Base-by-base conservation (phyloP, 2,888 invertebrate genomes). In the Acleris cristana region DNA sequence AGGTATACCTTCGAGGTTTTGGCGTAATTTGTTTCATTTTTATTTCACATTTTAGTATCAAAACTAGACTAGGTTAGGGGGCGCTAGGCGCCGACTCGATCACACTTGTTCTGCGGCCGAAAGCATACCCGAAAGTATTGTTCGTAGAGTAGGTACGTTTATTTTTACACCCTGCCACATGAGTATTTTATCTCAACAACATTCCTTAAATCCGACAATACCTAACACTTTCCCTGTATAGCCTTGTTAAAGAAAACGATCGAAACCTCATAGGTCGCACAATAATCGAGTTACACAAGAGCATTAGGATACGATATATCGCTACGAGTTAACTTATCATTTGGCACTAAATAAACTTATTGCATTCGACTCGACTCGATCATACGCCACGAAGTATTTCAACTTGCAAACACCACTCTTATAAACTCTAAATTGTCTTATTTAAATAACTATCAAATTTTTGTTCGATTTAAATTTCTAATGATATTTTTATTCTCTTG, bases 331-430 rank as follows among this genome's bases (percentile, higher is more conserved):
- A 92, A 92, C 89, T 92, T 92, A 92, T 92, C 91, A 92, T 92
- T 92, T 92, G 92, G 92, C 92, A 92, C 92, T 92, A 92, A 92
- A 91, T 88, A 91, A 92, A 92, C 90, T 90, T 92, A 92, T 92
- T 91, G 91, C 92, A 90, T 90, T 88, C 90, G 67, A 67, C 57
- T 51, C 64, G 51, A 64, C 67, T 58, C 67, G 90, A 89, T 86
- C 89, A 87, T 90, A 85, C 86, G 84, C 87, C 88, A 85, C 88
- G 85, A 85, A 84, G 79, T 87, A 84, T 84, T 83, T 85, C 84
- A 82, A 86, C 82, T 86, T 84, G 84, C 86, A 85, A 86, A 85
- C 86, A 84, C 76, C 58, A 64, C 57, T 69, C 69, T 70, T 72
- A 82, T 86, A 83, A 76, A 86, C 78, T 84, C 83, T 83, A 84